Evolutionary conservation across 2,113 vertebrate species (phyloP).

Genomic region (Lamprologus lemairii): DNA sequence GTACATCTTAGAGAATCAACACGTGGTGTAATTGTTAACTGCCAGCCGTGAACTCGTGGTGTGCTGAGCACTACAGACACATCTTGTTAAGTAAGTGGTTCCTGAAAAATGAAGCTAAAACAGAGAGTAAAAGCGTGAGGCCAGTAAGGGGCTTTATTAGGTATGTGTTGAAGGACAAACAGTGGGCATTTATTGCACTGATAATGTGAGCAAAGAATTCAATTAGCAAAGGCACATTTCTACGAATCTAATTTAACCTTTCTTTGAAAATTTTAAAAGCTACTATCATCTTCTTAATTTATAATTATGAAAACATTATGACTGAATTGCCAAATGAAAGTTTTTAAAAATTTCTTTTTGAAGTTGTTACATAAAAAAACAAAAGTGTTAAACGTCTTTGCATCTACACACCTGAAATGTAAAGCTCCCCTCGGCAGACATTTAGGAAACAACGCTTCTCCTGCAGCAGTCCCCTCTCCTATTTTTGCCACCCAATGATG

Average conservation of each 20-base stretch:
- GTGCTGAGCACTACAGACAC: background rate
- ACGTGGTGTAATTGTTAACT: conserved; percentile 3
- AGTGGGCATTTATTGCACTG: conserved; percentile 23
- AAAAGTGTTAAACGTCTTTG: background rate
- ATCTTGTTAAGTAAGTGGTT: background rate
- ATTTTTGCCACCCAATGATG: background rate
- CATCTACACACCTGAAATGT: background rate
- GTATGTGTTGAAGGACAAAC: background rate
- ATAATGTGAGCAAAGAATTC: conserved; percentile 7
- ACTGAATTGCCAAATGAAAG: conserved; percentile 18
- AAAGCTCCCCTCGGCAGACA: background rate
- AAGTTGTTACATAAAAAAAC: background rate
- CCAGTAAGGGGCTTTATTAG: background rate
- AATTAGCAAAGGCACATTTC: background rate
- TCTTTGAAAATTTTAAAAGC: background rate
- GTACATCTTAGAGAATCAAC: conserved; percentile 21
- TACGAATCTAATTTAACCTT: background rate
- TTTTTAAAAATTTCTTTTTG: background rate
- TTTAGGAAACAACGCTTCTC: background rate
- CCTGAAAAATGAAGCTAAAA: background rate
- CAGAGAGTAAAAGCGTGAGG: background rate
- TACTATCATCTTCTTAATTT: background rate
- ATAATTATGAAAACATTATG: background rate
- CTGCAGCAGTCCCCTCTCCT: background rate
- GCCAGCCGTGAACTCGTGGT: background rate